These are phyloP conservation scores for Aphidius colemani DNA, from an alignment of 2,888 invertebrate genomes.

Conservation along the genomic window DNA sequence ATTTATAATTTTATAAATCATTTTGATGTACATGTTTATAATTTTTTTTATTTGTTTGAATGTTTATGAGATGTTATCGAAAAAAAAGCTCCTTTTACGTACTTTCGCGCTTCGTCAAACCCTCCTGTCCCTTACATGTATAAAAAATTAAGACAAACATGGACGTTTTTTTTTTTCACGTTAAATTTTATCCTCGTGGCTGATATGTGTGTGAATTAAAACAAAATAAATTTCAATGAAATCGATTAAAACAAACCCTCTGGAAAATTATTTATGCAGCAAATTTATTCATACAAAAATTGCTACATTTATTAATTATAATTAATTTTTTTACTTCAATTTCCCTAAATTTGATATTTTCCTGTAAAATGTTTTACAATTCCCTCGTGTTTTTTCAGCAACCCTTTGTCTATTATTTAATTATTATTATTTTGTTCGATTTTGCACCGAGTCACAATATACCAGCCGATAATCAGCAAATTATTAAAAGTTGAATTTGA, in stretches of 20 bases:
- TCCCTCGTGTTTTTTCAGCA: background rate
- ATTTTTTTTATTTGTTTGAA: no score
- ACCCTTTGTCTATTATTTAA: background rate
- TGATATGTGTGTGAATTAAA: conserved; percentile 15
- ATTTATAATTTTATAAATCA: no score
- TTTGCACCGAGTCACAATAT: conserved; percentile 68
- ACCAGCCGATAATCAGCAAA: conserved; percentile 47
- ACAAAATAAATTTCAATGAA: background rate
- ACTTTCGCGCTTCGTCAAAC: conserved; percentile 36
- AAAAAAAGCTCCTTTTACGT: conserved; percentile 37
- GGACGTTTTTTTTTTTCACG: conserved; percentile 39
- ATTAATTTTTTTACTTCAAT: no score
- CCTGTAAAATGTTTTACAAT: background rate
- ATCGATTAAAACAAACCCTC: background rate
- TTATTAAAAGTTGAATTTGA: background rate
- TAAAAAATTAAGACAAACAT: conserved; percentile 48
- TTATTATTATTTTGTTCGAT: conserved; percentile 55
- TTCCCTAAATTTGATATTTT: no score
- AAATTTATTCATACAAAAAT: no score
- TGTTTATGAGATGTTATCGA: conserved; percentile 18
- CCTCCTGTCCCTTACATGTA: conserved; percentile 38
- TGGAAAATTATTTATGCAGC: no score
- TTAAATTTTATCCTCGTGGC: conserved; percentile 30
- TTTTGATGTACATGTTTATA: no score
- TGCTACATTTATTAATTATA: no score